Evolutionary conservation across 35 echinoderm and acorn worm species (phyloP).

Genomic region (Holothuria glaberrima): DNA sequence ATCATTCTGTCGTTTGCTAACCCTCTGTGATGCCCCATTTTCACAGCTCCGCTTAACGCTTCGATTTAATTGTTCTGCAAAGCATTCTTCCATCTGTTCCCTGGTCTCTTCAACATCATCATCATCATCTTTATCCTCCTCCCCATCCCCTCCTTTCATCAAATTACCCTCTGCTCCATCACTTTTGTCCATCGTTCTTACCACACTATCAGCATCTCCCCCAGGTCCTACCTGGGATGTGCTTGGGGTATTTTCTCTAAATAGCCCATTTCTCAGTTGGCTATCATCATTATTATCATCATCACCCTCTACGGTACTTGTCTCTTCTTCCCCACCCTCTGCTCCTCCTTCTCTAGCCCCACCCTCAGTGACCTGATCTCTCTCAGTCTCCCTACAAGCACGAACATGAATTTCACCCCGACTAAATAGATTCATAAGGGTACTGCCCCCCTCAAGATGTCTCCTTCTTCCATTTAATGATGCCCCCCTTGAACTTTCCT

Average conservation of each 20-base stretch:
- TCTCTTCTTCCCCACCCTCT: slow-evolving; percentile 28
- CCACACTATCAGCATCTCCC: slow-evolving; percentile 45
- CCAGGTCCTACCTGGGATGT: slow-evolving; percentile 4
- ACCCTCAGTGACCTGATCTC: slow-evolving; percentile 1
- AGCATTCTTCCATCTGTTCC: slow-evolving; percentile 67
- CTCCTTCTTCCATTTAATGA: slow-evolving; percentile 12
- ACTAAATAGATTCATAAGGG: slow-evolving; percentile 7
- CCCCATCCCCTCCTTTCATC: neutral
- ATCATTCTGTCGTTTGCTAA: slow-evolving; percentile 86
- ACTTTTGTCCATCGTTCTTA: slow-evolving; percentile 13
- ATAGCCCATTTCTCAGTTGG: no score
- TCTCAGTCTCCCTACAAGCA: slow-evolving; percentile 14
- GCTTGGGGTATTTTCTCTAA: no score
- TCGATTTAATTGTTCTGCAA: slow-evolving; percentile 29
- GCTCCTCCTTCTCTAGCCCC: neutral
- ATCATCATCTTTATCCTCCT: neutral
- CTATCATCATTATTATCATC: neutral
- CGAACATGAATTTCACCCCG: neutral
- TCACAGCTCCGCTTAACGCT: slow-evolving; percentile 81
- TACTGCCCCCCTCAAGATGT: neutral
- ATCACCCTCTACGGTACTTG: neutral
- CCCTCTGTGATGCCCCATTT: slow-evolving; percentile 65
- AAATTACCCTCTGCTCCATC: neutral
- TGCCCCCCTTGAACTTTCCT: neutral
- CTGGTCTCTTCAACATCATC: slow-evolving; percentile 43